phyloP scores from a whole-genome alignment of 2,888 invertebrate species.

The Ichneumon xanthorius region DNA sequence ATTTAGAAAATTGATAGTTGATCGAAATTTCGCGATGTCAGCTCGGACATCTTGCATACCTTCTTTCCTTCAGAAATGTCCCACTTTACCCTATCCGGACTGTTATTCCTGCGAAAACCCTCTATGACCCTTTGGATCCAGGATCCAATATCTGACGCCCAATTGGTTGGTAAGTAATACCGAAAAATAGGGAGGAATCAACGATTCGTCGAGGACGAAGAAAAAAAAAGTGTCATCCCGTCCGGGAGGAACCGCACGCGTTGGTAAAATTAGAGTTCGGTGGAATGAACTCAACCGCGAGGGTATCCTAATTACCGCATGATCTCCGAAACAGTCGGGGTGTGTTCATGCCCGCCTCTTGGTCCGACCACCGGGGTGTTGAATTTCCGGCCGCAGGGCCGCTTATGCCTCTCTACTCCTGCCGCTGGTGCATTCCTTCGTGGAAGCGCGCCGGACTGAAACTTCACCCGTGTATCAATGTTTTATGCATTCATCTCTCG shows the following conservation, averaged over 20 bases:
- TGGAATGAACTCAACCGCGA: slow-evolving; percentile 49
- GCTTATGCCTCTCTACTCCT: slow-evolving; percentile 61
- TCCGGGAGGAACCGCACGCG: slow-evolving; percentile 57
- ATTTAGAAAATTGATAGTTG: slow-evolving; percentile 60
- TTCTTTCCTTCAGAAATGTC: not conserved
- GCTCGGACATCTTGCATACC: not conserved
- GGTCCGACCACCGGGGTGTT: slow-evolving; percentile 59
- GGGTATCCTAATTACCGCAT: slow-evolving; percentile 59
- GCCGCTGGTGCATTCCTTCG: slow-evolving; percentile 72
- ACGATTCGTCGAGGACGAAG: slow-evolving; percentile 32
- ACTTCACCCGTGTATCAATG: slow-evolving; percentile 74
- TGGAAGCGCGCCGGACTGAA: slow-evolving; percentile 70
- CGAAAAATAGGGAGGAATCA: slow-evolving; percentile 56
- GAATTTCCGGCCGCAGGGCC: slow-evolving; percentile 63
- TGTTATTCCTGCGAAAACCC: slow-evolving; percentile 11
- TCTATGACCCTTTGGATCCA: slow-evolving; percentile 3
- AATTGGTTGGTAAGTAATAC: slow-evolving; percentile 50
- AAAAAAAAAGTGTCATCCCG: slow-evolving; percentile 52
- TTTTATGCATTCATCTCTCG: slow-evolving; percentile 73
- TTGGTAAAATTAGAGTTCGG: slow-evolving; percentile 61
- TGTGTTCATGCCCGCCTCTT: slow-evolving; percentile 38
- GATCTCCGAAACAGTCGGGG: slow-evolving; percentile 46
- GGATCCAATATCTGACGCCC: slow-evolving; percentile 17
- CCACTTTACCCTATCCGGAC: slow-evolving; percentile 13
- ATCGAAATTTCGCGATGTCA: not conserved